phyloP scores from a whole-genome alignment of 1,140 invertebrate genomes.

The Drosophila lacertosa region DNA sequence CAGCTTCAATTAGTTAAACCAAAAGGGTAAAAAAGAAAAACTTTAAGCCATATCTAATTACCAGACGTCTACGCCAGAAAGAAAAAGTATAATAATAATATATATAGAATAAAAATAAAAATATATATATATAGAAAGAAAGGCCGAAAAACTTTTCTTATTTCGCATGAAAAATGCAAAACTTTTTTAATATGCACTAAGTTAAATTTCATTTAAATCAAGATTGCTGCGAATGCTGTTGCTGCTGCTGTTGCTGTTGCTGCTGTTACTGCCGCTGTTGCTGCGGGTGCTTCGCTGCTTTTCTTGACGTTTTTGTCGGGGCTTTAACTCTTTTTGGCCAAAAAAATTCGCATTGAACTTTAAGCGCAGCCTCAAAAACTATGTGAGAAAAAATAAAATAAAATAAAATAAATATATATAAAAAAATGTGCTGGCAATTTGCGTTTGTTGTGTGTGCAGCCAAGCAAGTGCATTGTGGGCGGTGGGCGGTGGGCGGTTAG shows the following conservation, averaged over 20 bases:
- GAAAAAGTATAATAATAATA: conserved; percentile 36
- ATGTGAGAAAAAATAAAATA: conserved; percentile 7
- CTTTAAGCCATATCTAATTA: conserved; percentile 20
- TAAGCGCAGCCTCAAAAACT: conserved; percentile 17
- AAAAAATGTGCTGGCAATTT: conserved; percentile 32
- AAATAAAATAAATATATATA: conserved; percentile 3
- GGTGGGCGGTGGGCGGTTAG: not conserved
- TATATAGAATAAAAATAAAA: conserved; percentile 15
- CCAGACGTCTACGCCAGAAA: not conserved
- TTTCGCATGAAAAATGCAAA: conserved; percentile 76
- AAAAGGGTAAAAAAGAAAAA: conserved; percentile 1
- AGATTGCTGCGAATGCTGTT: conserved; percentile 54
- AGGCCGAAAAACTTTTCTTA: conserved; percentile 73
- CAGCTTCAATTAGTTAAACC: too few relatives aligned
- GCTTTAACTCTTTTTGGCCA: conserved; percentile 38
- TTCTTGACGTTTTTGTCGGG: conserved; percentile 15
- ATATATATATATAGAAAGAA: conserved; percentile 26
- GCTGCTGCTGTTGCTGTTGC: conserved; percentile 7
- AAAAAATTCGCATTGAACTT: conserved; percentile 24
- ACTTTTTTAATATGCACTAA: conserved; percentile 80
- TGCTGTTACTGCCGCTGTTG: conserved; percentile 3
- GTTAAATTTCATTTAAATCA: conserved; percentile 80
- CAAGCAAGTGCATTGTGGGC: conserved; percentile 36
- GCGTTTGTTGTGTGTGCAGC: conserved; percentile 45
- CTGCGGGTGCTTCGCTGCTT: conserved; percentile 2